Conservation (phyloP, 1,140 invertebrate genomes). For the Drosophila leontia region DNA sequence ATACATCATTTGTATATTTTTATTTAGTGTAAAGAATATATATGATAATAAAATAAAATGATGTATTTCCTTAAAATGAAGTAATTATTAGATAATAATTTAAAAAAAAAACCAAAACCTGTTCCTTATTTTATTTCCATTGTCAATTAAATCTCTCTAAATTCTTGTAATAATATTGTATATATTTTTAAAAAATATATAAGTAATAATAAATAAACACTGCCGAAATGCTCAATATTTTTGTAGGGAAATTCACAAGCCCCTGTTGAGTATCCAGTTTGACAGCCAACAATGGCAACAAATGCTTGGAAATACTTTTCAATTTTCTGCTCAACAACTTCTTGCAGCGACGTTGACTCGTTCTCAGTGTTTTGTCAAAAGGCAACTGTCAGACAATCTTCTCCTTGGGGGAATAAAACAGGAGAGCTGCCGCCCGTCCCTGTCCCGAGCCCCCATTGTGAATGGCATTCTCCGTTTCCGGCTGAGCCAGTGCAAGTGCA, state of each 20-base stretch:
- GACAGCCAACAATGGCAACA: slow-evolving; percentile 54
- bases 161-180: neutral
- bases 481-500: slow-evolving; percentile 62
- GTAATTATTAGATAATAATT: too few species aligned
- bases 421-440: neutral
- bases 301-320: slow-evolving; percentile 78
- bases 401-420: slow-evolving; percentile 15
- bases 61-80: neutral
- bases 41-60: neutral
- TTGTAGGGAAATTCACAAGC: slow-evolving; percentile 19
- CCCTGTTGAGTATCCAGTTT: slow-evolving; percentile 36
- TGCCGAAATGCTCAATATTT: too few species aligned
- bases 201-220: too few species aligned
- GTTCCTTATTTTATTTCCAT: neutral
- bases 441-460: slow-evolving; percentile 33
- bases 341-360: slow-evolving; percentile 64
- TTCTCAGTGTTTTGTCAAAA: slow-evolving; percentile 46
- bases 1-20: neutral
- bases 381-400: slow-evolving; percentile 47
- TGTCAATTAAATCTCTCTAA: neutral
- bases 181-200: too few species aligned
- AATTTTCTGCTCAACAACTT: slow-evolving; percentile 82
- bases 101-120: too few species aligned
- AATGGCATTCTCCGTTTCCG: slow-evolving; percentile 46
- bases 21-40: too few species aligned